Evolutionary conservation across 2,797 vertebrate species (phyloP), one percentile per base, ranked within the genome.

Genomic region (Amblyraja radiata): DNA sequence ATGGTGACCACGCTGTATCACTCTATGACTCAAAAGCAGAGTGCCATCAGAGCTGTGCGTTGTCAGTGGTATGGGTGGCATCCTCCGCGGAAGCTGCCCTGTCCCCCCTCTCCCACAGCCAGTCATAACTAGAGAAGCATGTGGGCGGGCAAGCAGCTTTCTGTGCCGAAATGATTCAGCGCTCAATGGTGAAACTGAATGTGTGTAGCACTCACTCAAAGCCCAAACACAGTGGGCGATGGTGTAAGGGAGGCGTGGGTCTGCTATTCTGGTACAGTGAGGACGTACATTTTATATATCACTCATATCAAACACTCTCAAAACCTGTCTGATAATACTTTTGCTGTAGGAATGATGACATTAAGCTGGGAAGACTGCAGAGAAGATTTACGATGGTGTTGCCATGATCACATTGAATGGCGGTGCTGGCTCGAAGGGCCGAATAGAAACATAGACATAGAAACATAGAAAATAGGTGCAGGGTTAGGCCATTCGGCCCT

Each of bases 101-200:
- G 39, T 92, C 71, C 46, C 25, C 18, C 90, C 8, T 1, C 36
- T 73, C 10, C 23, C 25, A 73, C 90, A 76, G 32, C 81, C 5
- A 92, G 36, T 92, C 90, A 92, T 73, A 76, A 28, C 90, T 16
- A 92, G 73, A 92, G 14, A 92, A 92, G 76, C 90, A 71, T 28
- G 90, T 74, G 54, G 90, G 90, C 73, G 71, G 71, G 54, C 71
- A 92, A 23, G 25, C 68, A 25, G 16, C 71, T 92, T 92, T 92
- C 90, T 92, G 25, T 92, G 36, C 63, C 6, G 61, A 46, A 36
- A 92, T 92, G 90, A 92, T 23, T 91, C 68, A 28, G 54, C 39
- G 32, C 46, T 90, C 73, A 91, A 91, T 74, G 54, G 71, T 92
- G 23, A 76, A 76, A 71, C 23, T 28, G 36, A 92, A 58, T 92